phyloP scores from a whole-genome alignment of 2,888 invertebrate genomes.

The Capitulum mitella region DNA sequence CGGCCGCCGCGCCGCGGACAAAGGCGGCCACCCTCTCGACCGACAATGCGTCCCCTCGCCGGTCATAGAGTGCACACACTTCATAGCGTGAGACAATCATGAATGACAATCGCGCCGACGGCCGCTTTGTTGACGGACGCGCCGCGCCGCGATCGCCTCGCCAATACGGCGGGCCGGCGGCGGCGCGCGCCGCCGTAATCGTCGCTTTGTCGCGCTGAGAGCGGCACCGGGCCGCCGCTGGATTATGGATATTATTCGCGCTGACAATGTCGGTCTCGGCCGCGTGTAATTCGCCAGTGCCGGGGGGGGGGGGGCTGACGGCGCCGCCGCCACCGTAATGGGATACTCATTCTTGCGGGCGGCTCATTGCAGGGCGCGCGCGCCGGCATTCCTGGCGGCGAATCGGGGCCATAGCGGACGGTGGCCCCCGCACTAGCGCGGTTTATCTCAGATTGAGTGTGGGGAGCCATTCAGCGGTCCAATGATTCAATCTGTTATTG shows the following conservation, averaged over 20 bases:
- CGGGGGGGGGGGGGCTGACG: no score
- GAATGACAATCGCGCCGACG: slow-evolving; percentile 12
- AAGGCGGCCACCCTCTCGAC: neutral
- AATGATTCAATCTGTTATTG: slow-evolving; percentile 2
- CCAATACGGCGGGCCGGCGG: neutral
- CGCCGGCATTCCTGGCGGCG: neutral
- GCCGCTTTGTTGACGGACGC: slow-evolving; percentile 2
- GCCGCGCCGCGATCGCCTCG: neutral
- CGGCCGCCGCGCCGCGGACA: neutral
- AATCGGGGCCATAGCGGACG: no score
- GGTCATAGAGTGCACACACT: slow-evolving; percentile 13
- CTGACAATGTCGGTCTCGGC: neutral
- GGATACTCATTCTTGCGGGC: neutral
- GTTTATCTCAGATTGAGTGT: slow-evolving; percentile 4
- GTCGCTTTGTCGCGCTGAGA: slow-evolving; percentile 4
- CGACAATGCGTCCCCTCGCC: neutral
- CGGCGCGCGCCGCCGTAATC: neutral
- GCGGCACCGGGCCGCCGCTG: neutral
- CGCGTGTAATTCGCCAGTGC: slow-evolving; percentile 5
- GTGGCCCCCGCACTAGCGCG: neutral
- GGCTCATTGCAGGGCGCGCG: neutral
- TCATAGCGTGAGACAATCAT: slow-evolving; percentile 25
- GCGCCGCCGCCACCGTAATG: neutral
- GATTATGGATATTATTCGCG: slow-evolving; percentile 24
- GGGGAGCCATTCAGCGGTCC: neutral